Conservation (phyloP, 1,140 invertebrate species). For the Brachionus plicatilis region DNA sequence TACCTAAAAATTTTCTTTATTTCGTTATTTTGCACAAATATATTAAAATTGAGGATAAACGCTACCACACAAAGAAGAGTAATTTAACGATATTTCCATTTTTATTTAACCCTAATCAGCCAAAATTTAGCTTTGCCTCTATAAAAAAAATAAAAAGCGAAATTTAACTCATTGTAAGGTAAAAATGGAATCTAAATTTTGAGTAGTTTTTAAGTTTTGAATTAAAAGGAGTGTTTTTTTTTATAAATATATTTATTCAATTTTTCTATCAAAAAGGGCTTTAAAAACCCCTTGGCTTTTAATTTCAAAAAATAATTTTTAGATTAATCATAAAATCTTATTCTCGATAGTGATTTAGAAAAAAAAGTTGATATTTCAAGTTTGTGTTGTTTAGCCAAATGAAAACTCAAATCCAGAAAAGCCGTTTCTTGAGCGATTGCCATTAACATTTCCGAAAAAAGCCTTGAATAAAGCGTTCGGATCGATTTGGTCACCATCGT, state of each 20-base stretch:
- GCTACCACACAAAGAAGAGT: no score
- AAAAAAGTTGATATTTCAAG: neutral
- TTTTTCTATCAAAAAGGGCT: neutral
- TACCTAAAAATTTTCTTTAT: no score
- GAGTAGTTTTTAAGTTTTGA: neutral
- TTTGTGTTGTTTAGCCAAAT: neutral
- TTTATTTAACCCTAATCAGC: no score
- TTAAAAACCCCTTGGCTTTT: neutral
- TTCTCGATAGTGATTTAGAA: no score
- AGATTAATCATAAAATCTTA: neutral
- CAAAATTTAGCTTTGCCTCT: no score
- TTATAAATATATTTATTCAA: neutral
- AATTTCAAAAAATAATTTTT: neutral
- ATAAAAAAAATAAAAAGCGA: no score
- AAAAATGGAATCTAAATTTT: no score
- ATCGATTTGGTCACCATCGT: conserved; percentile 61
- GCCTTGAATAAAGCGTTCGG: conserved; percentile 71
- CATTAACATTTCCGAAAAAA: conserved; percentile 63
- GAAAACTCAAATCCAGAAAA: neutral
- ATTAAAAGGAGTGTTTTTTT: neutral
- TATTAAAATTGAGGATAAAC: no score
- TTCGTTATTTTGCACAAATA: no score
- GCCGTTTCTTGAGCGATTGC: neutral
- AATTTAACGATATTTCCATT: no score
- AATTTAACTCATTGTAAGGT: no score